Percentiles rank a stretch among this genome's conserved stretches.
Evolutionary conservation across 2,113 vertebrate species (phyloP).

Genomic region (Neomonachus schauinslandi): DNA sequence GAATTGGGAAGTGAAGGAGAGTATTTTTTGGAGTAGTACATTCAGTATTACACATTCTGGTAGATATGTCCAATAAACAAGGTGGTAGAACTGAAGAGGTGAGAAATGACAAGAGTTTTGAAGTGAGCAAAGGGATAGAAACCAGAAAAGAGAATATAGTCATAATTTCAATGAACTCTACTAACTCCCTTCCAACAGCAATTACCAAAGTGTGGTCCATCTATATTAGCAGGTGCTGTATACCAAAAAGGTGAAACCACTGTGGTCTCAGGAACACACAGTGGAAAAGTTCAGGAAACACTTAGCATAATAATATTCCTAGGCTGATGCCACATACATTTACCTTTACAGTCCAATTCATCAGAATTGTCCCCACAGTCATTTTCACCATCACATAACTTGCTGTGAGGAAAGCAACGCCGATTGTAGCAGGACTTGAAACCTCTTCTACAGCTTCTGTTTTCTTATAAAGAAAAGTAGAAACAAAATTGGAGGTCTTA

Average conservation of each 20-base stretch:
- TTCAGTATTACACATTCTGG: background rate
- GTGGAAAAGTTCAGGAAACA: background rate
- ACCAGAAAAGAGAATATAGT: background rate
- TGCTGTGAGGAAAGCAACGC: constrained; percentile 91
- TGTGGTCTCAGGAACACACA: background rate
- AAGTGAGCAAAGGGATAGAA: background rate
- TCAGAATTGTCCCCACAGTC: constrained; percentile 98
- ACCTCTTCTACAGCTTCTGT: constrained; percentile 94
- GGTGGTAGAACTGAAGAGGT: background rate
- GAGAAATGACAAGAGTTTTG: background rate
- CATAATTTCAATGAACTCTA: background rate
- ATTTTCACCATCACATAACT: constrained; percentile 94
- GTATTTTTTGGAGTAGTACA: background rate
- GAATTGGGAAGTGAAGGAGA: background rate
- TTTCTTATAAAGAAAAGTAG: constrained; percentile 87
- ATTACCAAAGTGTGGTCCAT: background rate
- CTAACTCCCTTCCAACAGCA: background rate
- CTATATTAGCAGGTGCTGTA: background rate
- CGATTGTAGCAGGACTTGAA: constrained; percentile 94
- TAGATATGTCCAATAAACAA: background rate
- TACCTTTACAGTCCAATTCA: constrained; percentile 96
- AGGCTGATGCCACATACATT: constrained; percentile 67
- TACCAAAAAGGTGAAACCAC: background rate
- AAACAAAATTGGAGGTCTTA: background rate
- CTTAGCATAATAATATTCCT: background rate